Evolutionary conservation across 37 sponge, comb jelly and placozoan species (phyloP).

Genomic region (Eunapius fragilis): DNA sequence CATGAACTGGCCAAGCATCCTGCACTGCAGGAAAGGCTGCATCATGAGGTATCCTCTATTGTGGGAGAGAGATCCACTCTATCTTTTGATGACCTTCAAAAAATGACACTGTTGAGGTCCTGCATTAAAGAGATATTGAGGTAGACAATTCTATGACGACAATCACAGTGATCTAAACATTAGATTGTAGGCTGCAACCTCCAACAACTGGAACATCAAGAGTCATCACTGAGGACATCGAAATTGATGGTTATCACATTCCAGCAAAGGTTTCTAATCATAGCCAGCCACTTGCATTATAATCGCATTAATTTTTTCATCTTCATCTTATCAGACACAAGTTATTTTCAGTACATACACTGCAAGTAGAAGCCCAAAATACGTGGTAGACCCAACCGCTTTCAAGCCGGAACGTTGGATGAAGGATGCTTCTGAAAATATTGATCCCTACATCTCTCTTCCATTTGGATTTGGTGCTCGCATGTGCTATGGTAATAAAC

Average conservation of each 20-base stretch:
- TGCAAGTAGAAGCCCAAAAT: background rate
- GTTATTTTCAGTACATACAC: background rate
- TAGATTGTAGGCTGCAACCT: slow-evolving; percentile 31
- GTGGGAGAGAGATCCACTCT: background rate
- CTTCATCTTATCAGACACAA: background rate
- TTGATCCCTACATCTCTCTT: slow-evolving; percentile 22
- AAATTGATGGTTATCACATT: slow-evolving; percentile 22
- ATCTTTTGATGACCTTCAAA: slow-evolving; percentile 24
- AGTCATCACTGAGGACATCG: slow-evolving; percentile 3
- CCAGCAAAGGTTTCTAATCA: slow-evolving; percentile 40
- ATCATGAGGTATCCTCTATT: slow-evolving; percentile 16
- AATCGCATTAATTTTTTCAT: background rate
- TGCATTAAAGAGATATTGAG: slow-evolving; percentile 45
- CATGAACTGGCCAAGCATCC: slow-evolving; percentile 49
- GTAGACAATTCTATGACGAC: background rate
- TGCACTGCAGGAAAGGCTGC: slow-evolving; percentile 29
- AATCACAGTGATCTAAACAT: background rate
- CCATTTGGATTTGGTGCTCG: slow-evolving; percentile 42
- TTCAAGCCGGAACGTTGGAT: slow-evolving; percentile 49
- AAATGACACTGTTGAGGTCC: slow-evolving; percentile 28
- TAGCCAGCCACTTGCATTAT: too few relatives aligned
- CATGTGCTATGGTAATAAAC: slow-evolving; percentile 15
- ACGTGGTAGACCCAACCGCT: slow-evolving; percentile 16
- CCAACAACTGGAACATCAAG: slow-evolving; percentile 9
- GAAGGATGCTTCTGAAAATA: background rate